Evolutionary conservation across 1,140 invertebrate genomes (phyloP), one percentile per base, ranked within the genome.

Genomic region (Brachystomella parvula): DNA sequence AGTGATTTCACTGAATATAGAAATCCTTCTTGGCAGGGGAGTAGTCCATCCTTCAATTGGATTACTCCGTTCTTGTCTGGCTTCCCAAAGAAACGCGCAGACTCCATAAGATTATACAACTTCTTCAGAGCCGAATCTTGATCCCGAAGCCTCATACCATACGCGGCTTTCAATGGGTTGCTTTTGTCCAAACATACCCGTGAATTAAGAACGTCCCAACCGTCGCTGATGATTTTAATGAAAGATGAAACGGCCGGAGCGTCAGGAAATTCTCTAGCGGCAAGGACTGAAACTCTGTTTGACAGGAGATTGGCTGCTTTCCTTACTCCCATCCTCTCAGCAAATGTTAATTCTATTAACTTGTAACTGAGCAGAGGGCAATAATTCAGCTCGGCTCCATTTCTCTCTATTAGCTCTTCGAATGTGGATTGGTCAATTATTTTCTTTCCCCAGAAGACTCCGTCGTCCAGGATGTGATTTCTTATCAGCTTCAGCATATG

Each of bases 401-500:
- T 29, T 2, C 21, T 53, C 1, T 26, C 9, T 1, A 66, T 17
- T 33, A 73, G 21, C 21, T 68, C 28, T 53, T 61, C 2, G 9
- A 74, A 31, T 1, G 6, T 19, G 15, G 44, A 9, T 58, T 60
- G 64, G 44, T 39, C 44, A 2, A 73, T 53, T 1, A 57, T 62
- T 9, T 44, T 39, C 39, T 67, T 62, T 28, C 31, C 9, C 12
- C 67, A 32, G 3, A n/a, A 64, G 30, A 73, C 35, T 33, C 66
- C 64, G 39, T 71, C 44, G 60, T 74, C 73, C 1, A 74, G 6
- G 3, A 73, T 19, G 47, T 73, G 64, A 53, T 74, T 68, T 49
- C 72, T 49, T 2, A 74, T 33, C 47, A 64, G 26, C 39, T 74
- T 73, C 6, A 74, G n/a, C 2, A 67, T 30, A 64, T 74, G 71